phyloP scores from a whole-genome alignment of 1,140 invertebrate species.

The Acyrthosiphon pisum region DNA sequence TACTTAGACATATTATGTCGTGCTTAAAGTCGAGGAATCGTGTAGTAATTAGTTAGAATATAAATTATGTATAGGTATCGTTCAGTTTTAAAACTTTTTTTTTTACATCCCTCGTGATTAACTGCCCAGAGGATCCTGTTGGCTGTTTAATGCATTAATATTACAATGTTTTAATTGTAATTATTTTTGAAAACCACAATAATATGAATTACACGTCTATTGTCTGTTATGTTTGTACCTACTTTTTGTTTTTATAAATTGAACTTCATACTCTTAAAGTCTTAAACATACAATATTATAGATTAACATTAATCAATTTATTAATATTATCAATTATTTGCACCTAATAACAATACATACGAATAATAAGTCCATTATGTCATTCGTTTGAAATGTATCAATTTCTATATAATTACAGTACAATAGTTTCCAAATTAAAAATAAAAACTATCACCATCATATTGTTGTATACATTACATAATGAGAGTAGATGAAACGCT shows the following conservation, averaged over 20 bases:
- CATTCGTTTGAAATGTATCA: not conserved
- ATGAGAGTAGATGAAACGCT: not conserved
- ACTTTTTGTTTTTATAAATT: not conserved
- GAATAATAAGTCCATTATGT: not conserved
- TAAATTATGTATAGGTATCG: not conserved
- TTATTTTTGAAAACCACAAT: not conserved
- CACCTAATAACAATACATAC: not conserved
- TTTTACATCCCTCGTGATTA: not conserved
- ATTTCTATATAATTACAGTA: not conserved
- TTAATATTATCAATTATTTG: not conserved
- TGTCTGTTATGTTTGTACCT: not conserved
- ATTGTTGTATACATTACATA: not conserved
- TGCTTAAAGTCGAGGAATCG: not conserved
- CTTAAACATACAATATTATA: not conserved
- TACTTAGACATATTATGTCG: no score
- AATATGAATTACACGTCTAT: not conserved
- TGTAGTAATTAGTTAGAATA: not conserved
- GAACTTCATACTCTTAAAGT: not conserved
- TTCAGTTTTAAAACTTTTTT: not conserved
- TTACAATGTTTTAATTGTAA: not conserved
- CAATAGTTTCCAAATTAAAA: not conserved
- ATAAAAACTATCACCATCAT: not conserved
- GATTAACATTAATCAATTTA: not conserved
- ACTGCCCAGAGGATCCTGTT: not conserved
- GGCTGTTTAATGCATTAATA: not conserved